These are phyloP conservation scores for Bombus waltoni DNA, from an alignment of 1,140 invertebrate species.

Conservation along the genomic window DNA sequence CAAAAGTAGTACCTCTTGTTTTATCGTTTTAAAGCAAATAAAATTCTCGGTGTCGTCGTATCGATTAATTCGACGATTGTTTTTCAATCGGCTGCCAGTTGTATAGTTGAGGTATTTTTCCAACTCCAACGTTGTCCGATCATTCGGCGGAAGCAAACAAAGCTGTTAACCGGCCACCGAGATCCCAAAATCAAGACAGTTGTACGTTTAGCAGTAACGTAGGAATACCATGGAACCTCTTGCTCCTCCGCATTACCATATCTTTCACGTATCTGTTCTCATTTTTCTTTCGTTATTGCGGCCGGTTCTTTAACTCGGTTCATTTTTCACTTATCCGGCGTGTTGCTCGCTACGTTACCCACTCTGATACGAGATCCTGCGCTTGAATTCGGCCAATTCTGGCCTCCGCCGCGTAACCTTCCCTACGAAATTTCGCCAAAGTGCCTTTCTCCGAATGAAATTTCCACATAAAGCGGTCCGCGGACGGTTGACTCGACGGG, in stretches of 20 bases:
- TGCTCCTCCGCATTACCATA: slow-evolving; percentile 33
- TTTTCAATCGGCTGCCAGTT: no score
- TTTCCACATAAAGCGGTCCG: not conserved
- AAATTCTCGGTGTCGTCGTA: no score
- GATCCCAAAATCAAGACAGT: slow-evolving; percentile 64
- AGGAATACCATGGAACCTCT: not conserved
- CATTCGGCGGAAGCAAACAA: slow-evolving; percentile 68
- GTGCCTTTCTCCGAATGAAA: not conserved
- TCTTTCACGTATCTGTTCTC: slow-evolving; percentile 34
- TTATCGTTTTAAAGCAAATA: no score
- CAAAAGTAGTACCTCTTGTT: no score
- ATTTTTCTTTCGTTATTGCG: slow-evolving; percentile 50
- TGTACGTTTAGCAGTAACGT: not conserved
- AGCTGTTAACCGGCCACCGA: slow-evolving; percentile 70
- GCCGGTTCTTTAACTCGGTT: slow-evolving; percentile 59
- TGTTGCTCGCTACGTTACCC: not conserved
- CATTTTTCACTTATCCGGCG: slow-evolving; percentile 76
- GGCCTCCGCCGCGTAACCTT: no score
- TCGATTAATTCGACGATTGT: no score
- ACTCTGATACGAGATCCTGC: not conserved
- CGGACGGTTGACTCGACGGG: not conserved
- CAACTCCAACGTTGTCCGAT: slow-evolving; percentile 45
- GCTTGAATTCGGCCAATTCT: slow-evolving; percentile 24
- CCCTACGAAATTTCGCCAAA: not conserved
- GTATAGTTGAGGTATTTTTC: no score